These are phyloP conservation scores for Spatulosminthurus flaviceps DNA, from an alignment of 2,888 invertebrate species.

Conservation along the genomic window DNA sequence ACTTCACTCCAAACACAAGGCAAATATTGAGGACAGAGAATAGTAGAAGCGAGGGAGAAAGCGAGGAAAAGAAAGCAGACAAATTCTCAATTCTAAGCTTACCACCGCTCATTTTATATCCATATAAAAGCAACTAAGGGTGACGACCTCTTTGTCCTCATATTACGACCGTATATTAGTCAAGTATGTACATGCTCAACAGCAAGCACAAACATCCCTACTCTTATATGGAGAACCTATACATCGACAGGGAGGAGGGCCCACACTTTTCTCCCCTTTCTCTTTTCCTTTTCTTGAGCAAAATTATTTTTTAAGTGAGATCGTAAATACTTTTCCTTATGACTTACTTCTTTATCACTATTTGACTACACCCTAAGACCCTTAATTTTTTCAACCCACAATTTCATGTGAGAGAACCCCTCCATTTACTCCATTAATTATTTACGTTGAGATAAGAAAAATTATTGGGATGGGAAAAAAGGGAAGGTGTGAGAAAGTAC, in stretches of 20 bases:
- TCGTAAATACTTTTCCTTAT: conserved; percentile 30
- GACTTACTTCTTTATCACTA: conserved; percentile 5
- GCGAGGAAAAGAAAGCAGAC: neutral
- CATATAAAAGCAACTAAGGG: neutral
- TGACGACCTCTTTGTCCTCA: conserved; percentile 3
- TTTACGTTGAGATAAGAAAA: too few relatives aligned
- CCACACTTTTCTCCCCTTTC: neutral
- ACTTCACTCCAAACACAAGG: neutral
- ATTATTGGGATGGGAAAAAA: too few relatives aligned
- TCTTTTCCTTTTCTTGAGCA: neutral
- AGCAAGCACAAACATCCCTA: too few relatives aligned
- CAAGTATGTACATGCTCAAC: too few relatives aligned
- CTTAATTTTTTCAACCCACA: neutral
- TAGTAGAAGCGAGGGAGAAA: neutral
- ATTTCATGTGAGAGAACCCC: too few relatives aligned
- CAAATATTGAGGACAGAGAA: neutral
- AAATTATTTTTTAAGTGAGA: conserved; percentile 39
- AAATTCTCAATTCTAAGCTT: neutral
- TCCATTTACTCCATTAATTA: too few relatives aligned
- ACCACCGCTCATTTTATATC: neutral
- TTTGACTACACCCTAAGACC: neutral
- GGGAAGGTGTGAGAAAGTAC: too few relatives aligned
- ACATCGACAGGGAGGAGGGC: too few relatives aligned
- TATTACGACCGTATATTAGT: neutral
- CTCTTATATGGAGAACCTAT: too few relatives aligned